phyloP scores from a whole-genome alignment of 1,140 invertebrate genomes.

The Protaetia brevitarsis region DNA sequence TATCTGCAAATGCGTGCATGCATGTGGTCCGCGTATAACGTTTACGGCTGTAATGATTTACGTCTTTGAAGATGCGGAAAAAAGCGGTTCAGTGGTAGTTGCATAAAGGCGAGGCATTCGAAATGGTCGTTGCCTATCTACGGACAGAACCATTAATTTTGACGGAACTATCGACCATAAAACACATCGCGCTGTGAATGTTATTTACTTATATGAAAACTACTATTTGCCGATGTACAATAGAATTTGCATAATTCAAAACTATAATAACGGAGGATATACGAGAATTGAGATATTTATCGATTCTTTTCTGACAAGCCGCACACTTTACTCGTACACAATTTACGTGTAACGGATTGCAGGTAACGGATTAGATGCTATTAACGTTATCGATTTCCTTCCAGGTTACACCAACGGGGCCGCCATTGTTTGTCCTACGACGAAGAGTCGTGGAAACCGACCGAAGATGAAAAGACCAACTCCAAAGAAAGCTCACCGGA shows the following conservation, averaged over 20 bases:
- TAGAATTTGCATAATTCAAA: too few relatives aligned
- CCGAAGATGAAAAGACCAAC: constrained; percentile 31
- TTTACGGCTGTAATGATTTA: constrained; percentile 12
- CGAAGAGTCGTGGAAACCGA: constrained; percentile 45
- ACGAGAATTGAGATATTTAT: too few relatives aligned
- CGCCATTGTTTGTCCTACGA: constrained; percentile 42
- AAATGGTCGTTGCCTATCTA: constrained; percentile 2
- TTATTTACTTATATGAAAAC: neutral
- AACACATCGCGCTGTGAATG: neutral
- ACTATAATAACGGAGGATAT: too few relatives aligned
- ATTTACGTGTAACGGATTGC: too few relatives aligned
- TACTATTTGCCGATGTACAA: too few relatives aligned
- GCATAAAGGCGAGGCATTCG: neutral
- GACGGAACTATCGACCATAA: neutral
- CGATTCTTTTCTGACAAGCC: too few relatives aligned
- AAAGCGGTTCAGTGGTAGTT: neutral
- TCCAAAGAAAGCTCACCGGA: constrained; percentile 26
- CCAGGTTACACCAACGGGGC: constrained; percentile 47
- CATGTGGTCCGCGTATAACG: neutral
- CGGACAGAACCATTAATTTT: constrained; percentile 3
- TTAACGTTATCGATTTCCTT: constrained; percentile 27
- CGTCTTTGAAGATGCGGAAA: neutral
- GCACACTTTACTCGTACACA: too few relatives aligned
- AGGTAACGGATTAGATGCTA: neutral
- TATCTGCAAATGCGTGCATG: too few relatives aligned